Base-by-base conservation (phyloP, 2,888 invertebrate genomes). In the Dicranocentrus wangi region DNA sequence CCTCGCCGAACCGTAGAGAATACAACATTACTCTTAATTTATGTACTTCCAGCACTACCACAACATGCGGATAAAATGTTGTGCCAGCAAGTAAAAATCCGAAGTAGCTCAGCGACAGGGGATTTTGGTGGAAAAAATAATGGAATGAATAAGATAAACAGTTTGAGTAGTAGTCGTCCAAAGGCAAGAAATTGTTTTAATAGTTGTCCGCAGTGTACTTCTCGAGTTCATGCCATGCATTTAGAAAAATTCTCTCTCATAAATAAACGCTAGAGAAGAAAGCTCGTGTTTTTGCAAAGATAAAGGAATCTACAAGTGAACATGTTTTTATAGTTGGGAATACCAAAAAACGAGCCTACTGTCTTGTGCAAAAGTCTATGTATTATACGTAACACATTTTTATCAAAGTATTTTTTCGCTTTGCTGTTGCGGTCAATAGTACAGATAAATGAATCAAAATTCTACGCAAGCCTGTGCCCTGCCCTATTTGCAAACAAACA, bases 401-500 rank as follows among this genome's bases (percentile, higher is more conserved):
- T 47, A 2, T n/a, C 47, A 39, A 5, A 8, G 13, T 13, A 39
- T 39, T 39, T 39, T 39, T 47, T 47, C 47, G 7, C 47, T 15
- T 39, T 39, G 32, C 32, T 28, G 32, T 28, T 60, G 60, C 23
- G 60, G 60, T 32, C 60, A 28, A 28, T 60, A 19, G 23, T 28
- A 60, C 17, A 60, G 32, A 47, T 32, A 63, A 39, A 51, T 39
- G 51, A 70, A 70, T 78, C 78, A 78, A 65, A 43, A 78, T 78
- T 78, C 78, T 43, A 27, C 43, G 39, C 78, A 71, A n/a, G 78
- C 28, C 43, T 58, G 63, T 71, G 27, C 42, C 43, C 42, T 78
- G 78, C 55, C 78, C 78, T 78, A 78, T 78, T 78, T 39, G 63
- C 60, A 28, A 78, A 23, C 71, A 43, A 68, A 61, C 63, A 71